Conservation (phyloP, 37 sponge, comb jelly and placozoan genomes). For the Mnemiopsis leidyi region DNA sequence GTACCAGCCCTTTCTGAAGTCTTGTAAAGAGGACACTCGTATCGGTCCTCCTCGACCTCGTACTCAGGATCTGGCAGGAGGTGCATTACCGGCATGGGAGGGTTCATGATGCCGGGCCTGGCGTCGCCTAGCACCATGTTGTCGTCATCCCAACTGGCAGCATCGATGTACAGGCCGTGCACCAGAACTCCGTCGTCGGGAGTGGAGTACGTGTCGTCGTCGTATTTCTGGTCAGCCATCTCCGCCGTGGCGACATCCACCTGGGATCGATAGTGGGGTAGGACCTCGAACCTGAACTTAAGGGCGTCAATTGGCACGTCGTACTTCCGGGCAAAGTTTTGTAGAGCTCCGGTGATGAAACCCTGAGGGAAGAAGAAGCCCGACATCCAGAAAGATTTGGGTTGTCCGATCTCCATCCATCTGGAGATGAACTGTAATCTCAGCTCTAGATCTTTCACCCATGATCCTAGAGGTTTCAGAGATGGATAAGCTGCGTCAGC, state of each 20-base stretch:
- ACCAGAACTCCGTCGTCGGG: slow-evolving; percentile 92
- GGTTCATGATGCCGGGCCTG: slow-evolving; percentile 87
- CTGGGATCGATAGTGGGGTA: slow-evolving; percentile 75
- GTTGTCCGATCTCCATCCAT: slow-evolving; percentile 88
- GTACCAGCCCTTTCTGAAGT: slow-evolving; percentile 43
- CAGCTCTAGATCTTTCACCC: slow-evolving; percentile 92
- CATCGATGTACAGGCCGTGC: slow-evolving; percentile 96
- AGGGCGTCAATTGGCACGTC: slow-evolving; percentile 95
- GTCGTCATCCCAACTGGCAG: slow-evolving; percentile 88
- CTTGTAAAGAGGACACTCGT: slow-evolving; percentile 64
- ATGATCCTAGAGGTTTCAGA: slow-evolving; percentile 92
- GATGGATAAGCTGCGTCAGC: slow-evolving; percentile 96
- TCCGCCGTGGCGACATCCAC: slow-evolving; percentile 72
- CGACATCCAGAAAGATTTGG: slow-evolving; percentile 96
- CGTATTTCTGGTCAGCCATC: neutral
- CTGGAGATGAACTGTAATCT: slow-evolving; percentile 91
- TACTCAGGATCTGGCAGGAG: slow-evolving; percentile 55
- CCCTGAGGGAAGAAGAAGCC: slow-evolving; percentile 99
- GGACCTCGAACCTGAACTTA: slow-evolving; percentile 78
- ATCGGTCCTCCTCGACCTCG: slow-evolving; percentile 37
- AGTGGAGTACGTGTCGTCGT: slow-evolving; percentile 19
- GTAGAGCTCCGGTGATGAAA: slow-evolving; percentile 97
- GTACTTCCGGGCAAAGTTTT: slow-evolving; percentile 97
- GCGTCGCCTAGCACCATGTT: slow-evolving; percentile 77
- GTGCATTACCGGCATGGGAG: slow-evolving; percentile 66